These are phyloP conservation scores for Thereuonema tuberculata DNA, from an alignment of 1,140 invertebrate genomes.

Conservation along the genomic window DNA sequence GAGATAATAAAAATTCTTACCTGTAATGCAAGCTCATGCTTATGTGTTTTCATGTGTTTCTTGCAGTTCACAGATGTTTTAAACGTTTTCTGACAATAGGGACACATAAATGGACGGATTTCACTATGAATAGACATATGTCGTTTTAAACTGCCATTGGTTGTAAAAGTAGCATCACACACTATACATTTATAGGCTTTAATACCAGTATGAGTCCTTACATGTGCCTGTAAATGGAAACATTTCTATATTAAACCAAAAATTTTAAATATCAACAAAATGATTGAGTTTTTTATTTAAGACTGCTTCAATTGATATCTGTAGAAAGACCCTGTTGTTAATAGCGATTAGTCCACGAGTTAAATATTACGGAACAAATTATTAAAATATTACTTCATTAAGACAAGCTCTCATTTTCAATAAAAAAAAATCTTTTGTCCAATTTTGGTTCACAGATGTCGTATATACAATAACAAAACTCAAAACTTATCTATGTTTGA, in stretches of 20 bases:
- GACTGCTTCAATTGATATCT: not conserved
- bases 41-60: slow-evolving; percentile 55
- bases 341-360: no score
- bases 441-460: no score
- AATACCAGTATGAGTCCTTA: slow-evolving; percentile 41
- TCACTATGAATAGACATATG: slow-evolving; percentile 49
- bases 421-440: no score
- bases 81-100: slow-evolving; percentile 55
- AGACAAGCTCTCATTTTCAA: no score
- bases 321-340: not conserved
- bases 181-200: slow-evolving; percentile 32
- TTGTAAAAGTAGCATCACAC: slow-evolving; percentile 42
- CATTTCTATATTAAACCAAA: not conserved
- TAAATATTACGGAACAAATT: no score
- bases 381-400: not conserved
- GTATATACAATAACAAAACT: not conserved
- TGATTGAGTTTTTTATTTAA: not conserved
- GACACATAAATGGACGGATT: slow-evolving; percentile 49
- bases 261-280: not conserved
- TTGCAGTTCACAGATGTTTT: slow-evolving; percentile 50
- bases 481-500: not conserved
- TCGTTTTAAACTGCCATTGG: slow-evolving; percentile 46
- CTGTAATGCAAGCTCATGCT: slow-evolving; percentile 39
- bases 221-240: slow-evolving; percentile 37
- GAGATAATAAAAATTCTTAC: no score